phyloP scores from a whole-genome alignment of 1,140 invertebrate species.

The Temnothorax nylanderi region DNA sequence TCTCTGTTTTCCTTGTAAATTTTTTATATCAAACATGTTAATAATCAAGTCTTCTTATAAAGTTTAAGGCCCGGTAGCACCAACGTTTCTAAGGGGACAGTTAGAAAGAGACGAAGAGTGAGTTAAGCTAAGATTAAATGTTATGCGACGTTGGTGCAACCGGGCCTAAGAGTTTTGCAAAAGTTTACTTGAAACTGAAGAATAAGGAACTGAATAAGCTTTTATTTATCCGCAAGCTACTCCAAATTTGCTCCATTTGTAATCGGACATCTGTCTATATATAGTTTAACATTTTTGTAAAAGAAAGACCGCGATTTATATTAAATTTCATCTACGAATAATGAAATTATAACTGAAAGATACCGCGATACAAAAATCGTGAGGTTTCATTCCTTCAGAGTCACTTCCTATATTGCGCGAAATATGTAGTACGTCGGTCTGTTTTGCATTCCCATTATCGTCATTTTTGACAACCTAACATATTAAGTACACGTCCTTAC shows the following conservation, averaged over 20 bases:
- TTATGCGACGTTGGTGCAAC: too few species aligned
- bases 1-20: neutral
- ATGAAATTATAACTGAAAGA: neutral
- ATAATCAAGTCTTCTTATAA: neutral
- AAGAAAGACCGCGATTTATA: neutral
- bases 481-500: slow-evolving; percentile 23
- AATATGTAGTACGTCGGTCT: slow-evolving; percentile 33
- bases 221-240: neutral
- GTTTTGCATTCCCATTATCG: slow-evolving; percentile 41
- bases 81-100: too few species aligned
- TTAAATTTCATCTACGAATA: neutral
- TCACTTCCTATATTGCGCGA: neutral
- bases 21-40: neutral
- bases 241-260: neutral
- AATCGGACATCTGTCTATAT: neutral
- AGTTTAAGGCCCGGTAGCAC: too few species aligned
- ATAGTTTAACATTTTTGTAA: neutral
- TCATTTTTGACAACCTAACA: slow-evolving; percentile 31
- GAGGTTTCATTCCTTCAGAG: neutral
- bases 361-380: neutral
- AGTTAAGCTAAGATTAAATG: too few species aligned
- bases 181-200: neutral
- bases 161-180: neutral
- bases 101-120: too few species aligned
- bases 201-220: neutral